Evolutionary conservation across 1,140 invertebrate genomes (phyloP).

Genomic region (Zeugodacus cucurbitae): DNA sequence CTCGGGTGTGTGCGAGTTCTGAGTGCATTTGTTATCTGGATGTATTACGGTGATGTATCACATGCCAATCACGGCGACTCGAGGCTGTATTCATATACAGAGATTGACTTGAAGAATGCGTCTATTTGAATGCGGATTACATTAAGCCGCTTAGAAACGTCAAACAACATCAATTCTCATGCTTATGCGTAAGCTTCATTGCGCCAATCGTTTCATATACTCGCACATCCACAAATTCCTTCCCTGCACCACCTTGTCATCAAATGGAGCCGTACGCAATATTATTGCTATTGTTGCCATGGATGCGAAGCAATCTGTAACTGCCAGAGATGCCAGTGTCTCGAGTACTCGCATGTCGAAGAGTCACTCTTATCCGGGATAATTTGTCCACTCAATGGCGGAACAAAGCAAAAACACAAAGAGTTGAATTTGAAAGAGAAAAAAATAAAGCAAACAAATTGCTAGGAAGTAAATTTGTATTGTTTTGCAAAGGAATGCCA

Average conservation of each 20-base stretch:
- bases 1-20: neutral
- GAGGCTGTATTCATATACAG: neutral
- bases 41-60: conserved; percentile 22
- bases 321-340: neutral
- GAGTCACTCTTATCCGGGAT: neutral
- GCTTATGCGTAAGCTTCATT: neutral
- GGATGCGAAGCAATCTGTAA: neutral
- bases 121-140: conserved; percentile 25
- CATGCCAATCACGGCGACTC: conserved; percentile 4
- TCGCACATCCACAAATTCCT: neutral
- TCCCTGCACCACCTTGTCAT: neutral
- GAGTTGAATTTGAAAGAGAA: neutral
- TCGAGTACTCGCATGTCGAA: neutral
- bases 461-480: neutral
- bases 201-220: neutral
- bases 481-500: neutral
- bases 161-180: conserved; percentile 18
- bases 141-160: conserved; percentile 24
- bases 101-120: conserved; percentile 28
- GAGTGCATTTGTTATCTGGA: neutral
- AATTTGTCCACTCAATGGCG: neutral
- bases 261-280: neutral
- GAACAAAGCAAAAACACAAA: neutral
- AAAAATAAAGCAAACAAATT: neutral
- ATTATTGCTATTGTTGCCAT: neutral